A percentile compares a stretch with the other conserved stretches of the same genome.
phyloP scores from a whole-genome alignment of 2,888 invertebrate genomes.

The Asteroscopus sphinx region DNA sequence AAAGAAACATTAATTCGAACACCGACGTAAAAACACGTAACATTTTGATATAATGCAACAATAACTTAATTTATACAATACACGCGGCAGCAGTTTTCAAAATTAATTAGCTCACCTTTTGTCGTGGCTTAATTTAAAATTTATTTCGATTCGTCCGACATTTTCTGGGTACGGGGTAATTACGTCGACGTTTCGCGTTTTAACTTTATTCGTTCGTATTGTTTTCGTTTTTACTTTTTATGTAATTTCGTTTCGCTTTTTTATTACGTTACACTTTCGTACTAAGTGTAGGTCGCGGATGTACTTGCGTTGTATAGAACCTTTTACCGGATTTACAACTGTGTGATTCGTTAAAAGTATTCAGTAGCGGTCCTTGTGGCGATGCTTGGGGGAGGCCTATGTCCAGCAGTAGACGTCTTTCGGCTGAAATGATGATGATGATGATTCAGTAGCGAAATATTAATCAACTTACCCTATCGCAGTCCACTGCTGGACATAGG shows the following conservation, averaged over 20 bases:
- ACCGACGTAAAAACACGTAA: neutral
- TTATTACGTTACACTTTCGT: slow-evolving; percentile 12
- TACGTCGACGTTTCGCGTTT: slow-evolving; percentile 49
- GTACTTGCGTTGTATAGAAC: neutral
- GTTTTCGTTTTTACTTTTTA: slow-evolving; percentile 61
- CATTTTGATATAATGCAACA: slow-evolving; percentile 36
- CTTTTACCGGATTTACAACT: neutral
- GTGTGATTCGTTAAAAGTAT: no score
- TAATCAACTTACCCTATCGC: no score
- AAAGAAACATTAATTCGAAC: no score
- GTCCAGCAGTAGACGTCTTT: no score
- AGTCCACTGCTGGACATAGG: no score
- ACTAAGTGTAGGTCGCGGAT: neutral
- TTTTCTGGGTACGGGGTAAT: slow-evolving; percentile 59
- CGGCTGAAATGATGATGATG: no score
- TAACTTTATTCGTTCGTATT: slow-evolving; percentile 58
- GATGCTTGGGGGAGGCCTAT: no score
- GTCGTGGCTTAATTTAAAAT: slow-evolving; percentile 70
- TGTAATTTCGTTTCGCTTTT: slow-evolving; percentile 39
- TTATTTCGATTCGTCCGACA: slow-evolving; percentile 67
- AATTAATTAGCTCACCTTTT: slow-evolving; percentile 72
- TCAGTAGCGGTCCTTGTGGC: no score
- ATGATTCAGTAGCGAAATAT: no score
- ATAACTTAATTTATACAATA: slow-evolving; percentile 59
- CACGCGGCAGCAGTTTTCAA: slow-evolving; percentile 65